Conservation (phyloP, 2,113 vertebrate genomes). For the Tragulus kanchil region DNA sequence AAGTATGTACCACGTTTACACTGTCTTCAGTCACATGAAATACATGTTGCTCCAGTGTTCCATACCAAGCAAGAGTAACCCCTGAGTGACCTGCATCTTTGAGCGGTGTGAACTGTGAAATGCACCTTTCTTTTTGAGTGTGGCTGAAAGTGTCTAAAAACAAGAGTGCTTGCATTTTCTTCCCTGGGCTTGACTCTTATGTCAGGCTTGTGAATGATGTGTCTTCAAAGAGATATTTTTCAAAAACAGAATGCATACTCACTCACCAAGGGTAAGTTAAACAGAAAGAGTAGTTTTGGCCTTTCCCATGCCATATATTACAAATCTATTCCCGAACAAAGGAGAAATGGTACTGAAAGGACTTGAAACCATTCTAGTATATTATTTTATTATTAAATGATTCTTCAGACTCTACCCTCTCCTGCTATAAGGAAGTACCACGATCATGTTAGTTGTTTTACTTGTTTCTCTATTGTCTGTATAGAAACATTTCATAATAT, state of each 20-base stretch:
- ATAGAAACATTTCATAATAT: neutral
- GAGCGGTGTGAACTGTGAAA: constrained; percentile 31
- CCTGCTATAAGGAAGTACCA: neutral
- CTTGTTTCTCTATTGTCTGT: neutral
- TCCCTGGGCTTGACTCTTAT: neutral
- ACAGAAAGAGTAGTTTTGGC: neutral
- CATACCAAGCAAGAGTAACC: neutral
- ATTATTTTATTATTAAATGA: neutral
- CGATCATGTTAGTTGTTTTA: neutral
- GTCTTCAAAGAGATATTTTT: constrained; percentile 75
- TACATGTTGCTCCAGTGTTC: constrained; percentile 59
- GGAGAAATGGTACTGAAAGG: constrained; percentile 2
- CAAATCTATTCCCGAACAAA: neutral
- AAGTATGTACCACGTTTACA: neutral
- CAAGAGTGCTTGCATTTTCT: constrained; percentile 62
- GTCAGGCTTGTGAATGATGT: constrained; percentile 61
- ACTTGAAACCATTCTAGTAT: neutral
- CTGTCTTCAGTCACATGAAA: constrained; percentile 60
- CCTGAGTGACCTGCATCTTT: constrained; percentile 50
- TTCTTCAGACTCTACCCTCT: neutral
- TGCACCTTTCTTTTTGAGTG: constrained; percentile 52
- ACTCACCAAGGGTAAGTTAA: constrained; percentile 29
- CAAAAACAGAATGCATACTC: constrained; percentile 53
- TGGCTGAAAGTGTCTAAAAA: constrained; percentile 77
- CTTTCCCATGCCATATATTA: neutral